Evolutionary conservation across 2,797 vertebrate genomes (phyloP).

Genomic region (Syncerus caffer): DNA sequence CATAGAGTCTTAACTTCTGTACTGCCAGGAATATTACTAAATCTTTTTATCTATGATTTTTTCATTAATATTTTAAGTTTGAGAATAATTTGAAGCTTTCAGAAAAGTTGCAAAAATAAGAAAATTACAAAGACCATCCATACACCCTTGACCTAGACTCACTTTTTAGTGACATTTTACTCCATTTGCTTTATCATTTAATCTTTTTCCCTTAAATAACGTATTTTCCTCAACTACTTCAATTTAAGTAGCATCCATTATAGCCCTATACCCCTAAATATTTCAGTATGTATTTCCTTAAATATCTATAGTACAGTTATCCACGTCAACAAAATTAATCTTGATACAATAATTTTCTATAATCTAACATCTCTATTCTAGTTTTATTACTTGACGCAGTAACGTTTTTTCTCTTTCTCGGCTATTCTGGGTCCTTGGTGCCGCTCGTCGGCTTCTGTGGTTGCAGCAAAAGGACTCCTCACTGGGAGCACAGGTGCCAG

Average conservation of each 20-base stretch:
- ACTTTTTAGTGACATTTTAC: neutral
- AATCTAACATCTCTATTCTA: neutral
- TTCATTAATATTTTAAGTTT: neutral
- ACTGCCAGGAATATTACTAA: neutral
- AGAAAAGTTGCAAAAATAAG: conserved; percentile 10
- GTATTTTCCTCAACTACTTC: conserved; percentile 5
- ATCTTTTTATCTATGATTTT: neutral
- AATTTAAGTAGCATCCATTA: neutral
- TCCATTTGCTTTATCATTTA: neutral
- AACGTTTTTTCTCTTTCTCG: neutral
- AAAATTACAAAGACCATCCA: neutral
- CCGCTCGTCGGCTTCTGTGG: fast-evolving
- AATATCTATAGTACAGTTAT: neutral
- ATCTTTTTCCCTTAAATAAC: neutral
- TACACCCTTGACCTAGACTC: neutral
- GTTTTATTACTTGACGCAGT: neutral
- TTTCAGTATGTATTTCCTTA: conserved; percentile 18
- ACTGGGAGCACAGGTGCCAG: neutral
- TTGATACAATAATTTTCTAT: neutral
- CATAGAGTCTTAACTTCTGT: neutral
- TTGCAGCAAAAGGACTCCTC: neutral
- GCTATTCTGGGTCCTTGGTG: neutral
- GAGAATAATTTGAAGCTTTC: conserved; percentile 9
- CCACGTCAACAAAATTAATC: neutral
- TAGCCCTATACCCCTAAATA: neutral